phyloP scores from a whole-genome alignment of 2,888 invertebrate species.

The Peribatodes rhomboidaria region DNA sequence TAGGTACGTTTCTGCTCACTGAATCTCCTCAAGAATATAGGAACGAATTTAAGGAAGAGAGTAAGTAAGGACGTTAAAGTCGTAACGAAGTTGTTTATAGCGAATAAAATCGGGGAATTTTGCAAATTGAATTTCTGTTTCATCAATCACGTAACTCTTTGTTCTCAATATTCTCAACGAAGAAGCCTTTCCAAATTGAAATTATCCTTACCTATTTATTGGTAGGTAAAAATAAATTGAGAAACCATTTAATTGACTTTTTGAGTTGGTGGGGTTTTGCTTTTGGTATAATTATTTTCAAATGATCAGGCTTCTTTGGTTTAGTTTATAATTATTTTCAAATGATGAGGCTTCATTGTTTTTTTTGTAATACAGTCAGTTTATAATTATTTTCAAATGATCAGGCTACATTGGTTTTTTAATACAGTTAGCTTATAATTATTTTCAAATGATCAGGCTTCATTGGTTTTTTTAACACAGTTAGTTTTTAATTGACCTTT shows the following conservation, averaged over 20 bases:
- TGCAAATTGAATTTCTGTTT: slow-evolving; percentile 13
- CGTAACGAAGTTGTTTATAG: slow-evolving; percentile 10
- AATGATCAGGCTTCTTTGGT: too few species aligned
- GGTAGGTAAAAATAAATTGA: slow-evolving; percentile 2
- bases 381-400: too few species aligned
- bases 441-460: too few species aligned
- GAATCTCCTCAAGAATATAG: neutral
- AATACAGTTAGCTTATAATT: too few species aligned
- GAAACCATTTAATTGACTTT: neutral
- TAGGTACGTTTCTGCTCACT: neutral
- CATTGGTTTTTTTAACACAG: too few species aligned
- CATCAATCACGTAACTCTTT: slow-evolving; percentile 22
- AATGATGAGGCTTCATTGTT: too few species aligned
- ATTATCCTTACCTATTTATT: neutral
- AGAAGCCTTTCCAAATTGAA: neutral
- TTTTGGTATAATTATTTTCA: neutral
- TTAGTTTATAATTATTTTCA: too few species aligned
- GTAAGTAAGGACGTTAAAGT: neutral
- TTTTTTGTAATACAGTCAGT: too few species aligned
- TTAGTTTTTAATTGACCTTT: neutral
- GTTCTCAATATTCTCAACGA: slow-evolving; percentile 16
- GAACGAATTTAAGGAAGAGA: neutral
- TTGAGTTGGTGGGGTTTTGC: neutral
- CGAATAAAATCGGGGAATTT: slow-evolving; percentile 1
- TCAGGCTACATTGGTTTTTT: too few species aligned